phyloP scores from a whole-genome alignment of 2,888 invertebrate species.

The Elmis aenea region DNA sequence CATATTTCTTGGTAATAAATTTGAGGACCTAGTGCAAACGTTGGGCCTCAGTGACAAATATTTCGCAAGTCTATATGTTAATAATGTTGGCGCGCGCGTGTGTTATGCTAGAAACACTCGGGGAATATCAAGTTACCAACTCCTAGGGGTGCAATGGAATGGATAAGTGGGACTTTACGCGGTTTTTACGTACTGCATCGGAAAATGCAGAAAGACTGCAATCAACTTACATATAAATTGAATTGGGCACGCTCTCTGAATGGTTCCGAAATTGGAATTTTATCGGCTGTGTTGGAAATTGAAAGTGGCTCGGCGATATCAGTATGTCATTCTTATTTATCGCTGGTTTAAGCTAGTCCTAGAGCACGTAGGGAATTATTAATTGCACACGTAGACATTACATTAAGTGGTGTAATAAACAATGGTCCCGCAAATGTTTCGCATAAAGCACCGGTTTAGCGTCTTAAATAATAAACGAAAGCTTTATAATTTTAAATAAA shows the following conservation, averaged over 20 bases:
- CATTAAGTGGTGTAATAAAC: too few species aligned
- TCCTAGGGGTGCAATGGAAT: slow-evolving; percentile 14
- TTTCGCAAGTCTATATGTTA: slow-evolving; percentile 13
- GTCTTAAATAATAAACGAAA: too few species aligned
- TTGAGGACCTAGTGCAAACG: slow-evolving; percentile 9
- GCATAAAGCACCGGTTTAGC: too few species aligned
- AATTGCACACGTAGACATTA: too few species aligned
- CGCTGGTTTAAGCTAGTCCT: too few species aligned
- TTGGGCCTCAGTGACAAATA: slow-evolving; percentile 12
- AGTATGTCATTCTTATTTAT: too few species aligned
- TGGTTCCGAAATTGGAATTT: slow-evolving; percentile 13
- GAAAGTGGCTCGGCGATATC: slow-evolving; percentile 8
- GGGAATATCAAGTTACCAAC: slow-evolving; percentile 14
- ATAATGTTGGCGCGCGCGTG: slow-evolving; percentile 11
- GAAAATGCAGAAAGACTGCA: slow-evolving; percentile 13
- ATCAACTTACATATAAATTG: slow-evolving; percentile 16
- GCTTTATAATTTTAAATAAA: too few species aligned
- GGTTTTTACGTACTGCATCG: slow-evolving; percentile 13
- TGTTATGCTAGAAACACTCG: slow-evolving; percentile 12
- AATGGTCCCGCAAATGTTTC: too few species aligned
- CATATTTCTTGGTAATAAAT: slow-evolving; percentile 15
- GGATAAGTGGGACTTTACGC: slow-evolving; percentile 8
- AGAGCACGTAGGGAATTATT: too few species aligned
- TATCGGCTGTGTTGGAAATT: slow-evolving; percentile 10
- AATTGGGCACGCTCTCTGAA: slow-evolving; percentile 10